Base-by-base conservation (phyloP, 2,888 invertebrate genomes). In the Mythimna pallens region DNA sequence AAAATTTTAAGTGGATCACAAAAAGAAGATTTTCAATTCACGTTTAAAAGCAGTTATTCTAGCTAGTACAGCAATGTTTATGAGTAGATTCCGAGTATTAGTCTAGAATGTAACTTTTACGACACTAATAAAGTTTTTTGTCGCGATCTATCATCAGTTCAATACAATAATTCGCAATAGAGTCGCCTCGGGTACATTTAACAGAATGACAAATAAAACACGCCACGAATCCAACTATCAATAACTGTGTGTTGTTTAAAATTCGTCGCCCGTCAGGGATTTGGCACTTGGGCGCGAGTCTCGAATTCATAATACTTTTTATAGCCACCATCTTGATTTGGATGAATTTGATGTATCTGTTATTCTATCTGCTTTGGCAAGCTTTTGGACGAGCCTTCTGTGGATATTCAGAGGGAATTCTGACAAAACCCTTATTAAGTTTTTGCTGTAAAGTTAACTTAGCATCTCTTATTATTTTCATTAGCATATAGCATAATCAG, bases 251-350 rank as follows among this genome's bases (percentile, higher is more conserved):
- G 87, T 88, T 91, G 92, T 92, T 95, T 94, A 92, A 94, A 94
- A 95, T 95, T 94, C 95, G 89, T 87, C 88, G 84, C 86, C 86
- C 91, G 94, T 93, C 92, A 91, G 88, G 89, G 92, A 93, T 95
- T 95, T 95, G 93, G 93, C 95, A 95, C 93, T 92, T 92, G 87
- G 83, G 88, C 86, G 90, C 93, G 92, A 87, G 89, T 85, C 89
- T 86, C 83, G 95, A 94, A 95, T 94, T 90, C 90, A 90, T 93
- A 93, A 94, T 92, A 86, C 89, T 92, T 93, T 92, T 92, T 93
- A 91, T 89, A 85, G 85, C 85, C 76, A 87, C 87, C 89, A 87
- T 89, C 89, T 91, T 92, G 88, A 89, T 89, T 91, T 88, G 82
- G 76, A 85, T 79, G 83, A 79, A 83, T 88, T 89, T 90, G 88